phyloP scores from a whole-genome alignment of 2,113 vertebrate genomes.

The Rallus limicola region DNA sequence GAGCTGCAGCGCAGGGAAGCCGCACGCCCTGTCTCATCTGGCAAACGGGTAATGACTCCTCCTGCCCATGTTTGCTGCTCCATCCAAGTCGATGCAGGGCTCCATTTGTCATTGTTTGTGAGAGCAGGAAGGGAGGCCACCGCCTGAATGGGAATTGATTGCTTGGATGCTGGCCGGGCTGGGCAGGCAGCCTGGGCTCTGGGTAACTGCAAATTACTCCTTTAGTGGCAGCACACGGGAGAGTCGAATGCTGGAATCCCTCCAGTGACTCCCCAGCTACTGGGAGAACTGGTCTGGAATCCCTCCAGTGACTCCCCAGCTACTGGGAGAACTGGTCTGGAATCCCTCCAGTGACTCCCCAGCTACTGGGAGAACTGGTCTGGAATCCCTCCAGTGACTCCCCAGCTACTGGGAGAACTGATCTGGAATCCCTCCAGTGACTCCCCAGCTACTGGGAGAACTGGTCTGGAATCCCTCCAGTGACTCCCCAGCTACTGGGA shows the following conservation, averaged over 20 bases:
- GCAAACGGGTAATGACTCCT: background rate
- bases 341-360: background rate
- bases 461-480: background rate
- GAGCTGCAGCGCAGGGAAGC: background rate
- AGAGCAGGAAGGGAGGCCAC: background rate
- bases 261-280: background rate
- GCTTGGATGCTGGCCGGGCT: background rate
- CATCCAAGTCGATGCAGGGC: background rate
- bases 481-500: background rate
- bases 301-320: background rate
- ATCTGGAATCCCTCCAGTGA: background rate
- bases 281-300: background rate
- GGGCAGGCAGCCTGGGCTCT: background rate
- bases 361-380: background rate
- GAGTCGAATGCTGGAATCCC: rapidly evolving
- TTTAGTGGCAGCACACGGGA: rapidly evolving
- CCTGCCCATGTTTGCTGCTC: background rate
- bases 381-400: background rate
- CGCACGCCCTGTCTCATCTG: background rate
- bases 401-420: background rate
- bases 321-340: background rate
- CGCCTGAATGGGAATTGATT: background rate
- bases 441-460: background rate
- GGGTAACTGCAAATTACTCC: background rate
- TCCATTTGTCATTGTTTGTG: background rate